Evolutionary conservation across 2,113 vertebrate genomes (phyloP).

Genomic region (Apistogramma diplotaenia): DNA sequence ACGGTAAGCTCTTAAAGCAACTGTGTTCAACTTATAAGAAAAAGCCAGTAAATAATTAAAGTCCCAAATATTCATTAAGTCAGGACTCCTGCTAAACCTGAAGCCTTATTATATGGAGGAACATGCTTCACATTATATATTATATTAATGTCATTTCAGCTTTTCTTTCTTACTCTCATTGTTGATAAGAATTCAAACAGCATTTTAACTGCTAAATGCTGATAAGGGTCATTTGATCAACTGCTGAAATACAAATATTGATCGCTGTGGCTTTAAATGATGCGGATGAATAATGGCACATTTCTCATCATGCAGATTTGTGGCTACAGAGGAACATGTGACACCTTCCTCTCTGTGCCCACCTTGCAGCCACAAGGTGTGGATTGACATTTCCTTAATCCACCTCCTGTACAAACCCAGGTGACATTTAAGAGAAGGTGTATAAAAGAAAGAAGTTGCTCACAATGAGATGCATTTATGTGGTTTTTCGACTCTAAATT

Average conservation of each 20-base stretch:
- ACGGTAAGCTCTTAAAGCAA: not conserved
- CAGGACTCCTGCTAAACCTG: not conserved
- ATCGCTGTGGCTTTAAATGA: not conserved
- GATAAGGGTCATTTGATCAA: not conserved
- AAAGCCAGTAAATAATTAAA: not conserved
- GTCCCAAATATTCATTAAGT: not conserved
- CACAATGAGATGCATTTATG: constrained; percentile 20
- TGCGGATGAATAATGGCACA: not conserved
- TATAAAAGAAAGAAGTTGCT: not conserved
- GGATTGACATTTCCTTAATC: constrained; percentile 10
- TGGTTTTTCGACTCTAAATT: constrained; percentile 38
- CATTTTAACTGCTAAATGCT: not conserved
- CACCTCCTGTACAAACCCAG: not conserved
- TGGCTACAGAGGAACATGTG: not conserved
- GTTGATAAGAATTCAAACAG: no score
- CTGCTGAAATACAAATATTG: not conserved
- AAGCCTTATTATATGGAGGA: not conserved
- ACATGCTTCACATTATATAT: not conserved
- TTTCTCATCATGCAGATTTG: not conserved
- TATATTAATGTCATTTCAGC: not conserved
- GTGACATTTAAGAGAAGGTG: constrained; percentile 39
- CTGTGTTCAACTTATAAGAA: not conserved
- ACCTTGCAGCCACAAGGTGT: not conserved
- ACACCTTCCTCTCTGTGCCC: not conserved
- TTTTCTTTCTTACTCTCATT: not conserved